These are phyloP conservation scores for Crossaster papposus DNA, from an alignment of 53 echinoderm and acorn worm genomes.

Conservation along the genomic window DNA sequence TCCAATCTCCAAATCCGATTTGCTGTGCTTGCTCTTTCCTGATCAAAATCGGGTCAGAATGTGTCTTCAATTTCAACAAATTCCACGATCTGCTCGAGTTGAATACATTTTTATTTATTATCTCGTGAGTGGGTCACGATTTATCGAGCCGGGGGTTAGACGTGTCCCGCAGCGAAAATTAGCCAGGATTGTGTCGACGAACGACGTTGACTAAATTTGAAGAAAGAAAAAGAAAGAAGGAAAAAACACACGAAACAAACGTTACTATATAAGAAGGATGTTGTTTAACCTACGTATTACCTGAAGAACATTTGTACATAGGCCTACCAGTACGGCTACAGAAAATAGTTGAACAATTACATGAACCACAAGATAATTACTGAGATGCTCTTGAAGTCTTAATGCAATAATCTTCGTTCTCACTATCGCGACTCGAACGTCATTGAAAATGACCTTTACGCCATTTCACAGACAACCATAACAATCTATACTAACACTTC, in stretches of 20 bases:
- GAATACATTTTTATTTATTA: background rate
- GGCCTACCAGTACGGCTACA: too few relatives aligned
- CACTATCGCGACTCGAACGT: background rate
- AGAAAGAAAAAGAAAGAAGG: too few relatives aligned
- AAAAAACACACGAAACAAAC: too few relatives aligned
- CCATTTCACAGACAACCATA: background rate
- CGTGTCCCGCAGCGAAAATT: background rate
- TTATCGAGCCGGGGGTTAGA: background rate
- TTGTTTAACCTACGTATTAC: too few relatives aligned
- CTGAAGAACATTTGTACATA: too few relatives aligned
- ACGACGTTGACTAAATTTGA: too few relatives aligned
- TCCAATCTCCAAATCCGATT: background rate
- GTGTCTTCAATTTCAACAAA: background rate
- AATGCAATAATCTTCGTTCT: too few relatives aligned
- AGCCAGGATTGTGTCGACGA: too few relatives aligned
- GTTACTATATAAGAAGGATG: too few relatives aligned
- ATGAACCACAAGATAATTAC: too few relatives aligned
- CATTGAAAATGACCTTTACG: background rate
- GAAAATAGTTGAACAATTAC: too few relatives aligned
- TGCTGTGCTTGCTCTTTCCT: slow-evolving; percentile 26
- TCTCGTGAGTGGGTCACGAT: background rate
- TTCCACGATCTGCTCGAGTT: background rate
- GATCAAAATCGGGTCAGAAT: background rate
- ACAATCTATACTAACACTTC: background rate
- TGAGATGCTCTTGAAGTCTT: too few relatives aligned